Base-by-base conservation (phyloP, 1,140 invertebrate genomes). In the Diachasmimorpha longicaudata region DNA sequence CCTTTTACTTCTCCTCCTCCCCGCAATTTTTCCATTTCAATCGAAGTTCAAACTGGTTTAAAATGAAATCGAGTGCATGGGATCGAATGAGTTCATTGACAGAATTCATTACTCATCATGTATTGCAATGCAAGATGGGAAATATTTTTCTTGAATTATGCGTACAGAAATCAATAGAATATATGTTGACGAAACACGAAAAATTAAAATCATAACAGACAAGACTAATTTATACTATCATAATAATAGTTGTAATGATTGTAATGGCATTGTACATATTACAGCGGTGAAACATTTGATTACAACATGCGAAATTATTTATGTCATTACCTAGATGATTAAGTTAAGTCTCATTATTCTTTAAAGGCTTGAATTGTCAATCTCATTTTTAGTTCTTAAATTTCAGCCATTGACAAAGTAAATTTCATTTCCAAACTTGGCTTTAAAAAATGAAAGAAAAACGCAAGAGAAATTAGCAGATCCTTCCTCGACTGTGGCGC, bases 261-360 rank as follows among this genome's bases (percentile, higher is more conserved):
- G 23, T 82, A 84, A 82, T 79, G 81, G 82, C 81, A 84, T 84
- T 88, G 86, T 88, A 88, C 81, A 87, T 88, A 87, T 76, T 77
- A 81, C 81, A 81, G 79, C 85, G 71, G 55, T 73, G 52, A 66
- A 82, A 81, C 79, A 84, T 79, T 76, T 77, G 83, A 83, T 63
- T 25, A 63, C 19, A 25, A 63, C 4, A 63, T 25, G 79, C 81
- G 85, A 78, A 81, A 83, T 82, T 80, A 80, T 83, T 77, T 80
- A 76, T 77, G 79, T 80, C 70, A 77, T 76, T 85, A 84, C 83
- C 79, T 79, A 81, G 83, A 83, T 81, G 78, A 78, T 77, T 78
- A 69, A 72, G 70, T n/a, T 66, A 31, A 31, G 25, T 76, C 69
- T 52, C 69, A 73, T 72, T 11, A 71, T n/a, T 71, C n/a, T 48